Base-by-base conservation (phyloP, 2,888 invertebrate genomes). In the Tetragonisca angustula region DNA sequence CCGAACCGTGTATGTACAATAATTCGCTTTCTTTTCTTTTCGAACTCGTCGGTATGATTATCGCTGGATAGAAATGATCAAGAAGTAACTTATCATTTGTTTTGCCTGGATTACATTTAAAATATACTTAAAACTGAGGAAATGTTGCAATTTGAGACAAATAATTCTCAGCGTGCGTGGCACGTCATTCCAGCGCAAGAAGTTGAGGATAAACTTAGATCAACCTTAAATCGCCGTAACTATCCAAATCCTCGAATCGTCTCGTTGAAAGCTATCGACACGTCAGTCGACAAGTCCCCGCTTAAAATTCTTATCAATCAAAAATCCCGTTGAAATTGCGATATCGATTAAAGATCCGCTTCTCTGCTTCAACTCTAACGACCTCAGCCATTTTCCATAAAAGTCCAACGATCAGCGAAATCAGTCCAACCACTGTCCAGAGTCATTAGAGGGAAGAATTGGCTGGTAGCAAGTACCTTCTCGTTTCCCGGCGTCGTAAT, bases 391-490 rank as follows among this genome's bases (percentile, higher is more conserved):
- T 5, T 2, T 4, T 56, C 56, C 4, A 21, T 27, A 49, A 77
- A 78, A 87, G 80, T 72, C 81, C 88, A 87, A 89, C 89, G 89
- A 90, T 91, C 88, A 90, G 81, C 86, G 72, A 79, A 88, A 87
- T 27, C 88, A 90, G 89, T 86, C 87, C 87, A 90, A 91, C 88
- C 90, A 43, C 21, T 43, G 91, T 92, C 92, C 92, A 92, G 91
- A 93, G 92, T 91, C 92, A 93, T 93, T 93, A 93, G 93, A 93
- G 93, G 91, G 91, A 91, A 89, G 91, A 90, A 90, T 91, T 89
- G 90, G 43, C 43, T 43, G 43, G 43, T 43, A 43, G 43, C 43
- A 43, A 43, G 43, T 9, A 43, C 9, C 89, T 90, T 92, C 91
- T 52, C 56, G 27, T 24, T 61, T 68, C 59, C 64, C 27, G 54